Conservation (phyloP, 2,888 invertebrate genomes). For the Dolichomitus sp. region DNA sequence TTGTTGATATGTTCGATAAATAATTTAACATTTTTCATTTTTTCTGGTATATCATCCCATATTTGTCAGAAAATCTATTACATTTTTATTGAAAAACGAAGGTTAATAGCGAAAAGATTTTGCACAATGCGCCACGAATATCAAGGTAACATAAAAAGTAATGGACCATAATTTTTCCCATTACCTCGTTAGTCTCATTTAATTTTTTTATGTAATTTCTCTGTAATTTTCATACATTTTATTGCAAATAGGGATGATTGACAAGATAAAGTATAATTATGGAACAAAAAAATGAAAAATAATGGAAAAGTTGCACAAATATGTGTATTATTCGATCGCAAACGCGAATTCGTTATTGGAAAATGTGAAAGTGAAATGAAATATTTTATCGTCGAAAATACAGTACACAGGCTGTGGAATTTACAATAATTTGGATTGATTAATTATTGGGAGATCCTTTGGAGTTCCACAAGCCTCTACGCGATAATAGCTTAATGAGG, state of each 20-base stretch:
- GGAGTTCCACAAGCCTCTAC: not conserved
- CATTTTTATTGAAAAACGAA: not conserved
- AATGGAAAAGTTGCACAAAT: not conserved
- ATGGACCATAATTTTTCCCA: not conserved
- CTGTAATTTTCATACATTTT: not conserved
- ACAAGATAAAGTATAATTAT: not conserved
- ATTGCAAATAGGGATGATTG: not conserved
- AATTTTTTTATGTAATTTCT: not conserved
- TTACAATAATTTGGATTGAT: not conserved
- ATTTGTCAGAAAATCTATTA: not conserved
- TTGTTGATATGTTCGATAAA: too few species aligned
- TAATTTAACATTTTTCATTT: too few species aligned
- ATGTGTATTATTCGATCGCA: not conserved
- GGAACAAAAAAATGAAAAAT: not conserved
- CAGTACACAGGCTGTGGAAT: not conserved
- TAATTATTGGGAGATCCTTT: not conserved
- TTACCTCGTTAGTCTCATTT: not conserved
- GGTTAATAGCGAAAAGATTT: not conserved
- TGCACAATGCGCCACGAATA: not conserved
- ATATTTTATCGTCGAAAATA: not conserved
- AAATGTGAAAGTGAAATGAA: too few species aligned
- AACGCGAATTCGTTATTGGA: not conserved
- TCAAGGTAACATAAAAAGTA: not conserved
- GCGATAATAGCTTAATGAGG: conserved; percentile 1
- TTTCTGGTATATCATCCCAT: too few species aligned